A percentile compares a stretch with the other conserved stretches of the same genome.
Evolutionary conservation across 1,140 invertebrate species (phyloP).

Genomic region (Ceratitis capitata): DNA sequence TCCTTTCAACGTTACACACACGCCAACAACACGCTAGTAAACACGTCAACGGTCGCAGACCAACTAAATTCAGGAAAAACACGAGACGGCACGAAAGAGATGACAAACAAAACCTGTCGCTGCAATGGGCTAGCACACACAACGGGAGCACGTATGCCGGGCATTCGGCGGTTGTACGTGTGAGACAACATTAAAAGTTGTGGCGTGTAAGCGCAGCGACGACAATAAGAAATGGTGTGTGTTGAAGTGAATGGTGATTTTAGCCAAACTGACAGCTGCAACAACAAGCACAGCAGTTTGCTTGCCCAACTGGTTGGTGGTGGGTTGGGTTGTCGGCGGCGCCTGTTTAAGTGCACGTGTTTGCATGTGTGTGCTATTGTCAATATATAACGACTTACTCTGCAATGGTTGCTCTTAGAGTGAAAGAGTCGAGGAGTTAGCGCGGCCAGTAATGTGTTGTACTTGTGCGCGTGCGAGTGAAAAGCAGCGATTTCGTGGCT

Average conservation of each 20-base stretch:
- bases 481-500: background rate
- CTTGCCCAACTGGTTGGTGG: background rate
- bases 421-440: background rate
- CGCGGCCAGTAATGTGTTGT: background rate
- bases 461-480: background rate
- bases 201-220: background rate
- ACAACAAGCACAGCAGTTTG: background rate
- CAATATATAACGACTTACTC: too few relatives aligned
- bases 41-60: slow-evolving; percentile 64
- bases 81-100: slow-evolving; percentile 22
- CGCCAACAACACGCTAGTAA: slow-evolving; percentile 51
- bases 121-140: background rate
- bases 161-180: background rate
- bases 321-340: background rate
- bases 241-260: background rate
- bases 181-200: background rate
- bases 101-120: slow-evolving; percentile 10
- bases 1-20: background rate
- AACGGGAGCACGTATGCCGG: background rate
- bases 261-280: background rate
- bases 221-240: slow-evolving; percentile 35
- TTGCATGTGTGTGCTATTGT: background rate
- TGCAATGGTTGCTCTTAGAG: background rate
- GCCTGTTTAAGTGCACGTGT: background rate
- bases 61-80: slow-evolving; percentile 53